Evolutionary conservation across 2,888 invertebrate species (phyloP), one percentile per base, ranked within the genome.

Genomic region (Harpagoxenus sublaevis): DNA sequence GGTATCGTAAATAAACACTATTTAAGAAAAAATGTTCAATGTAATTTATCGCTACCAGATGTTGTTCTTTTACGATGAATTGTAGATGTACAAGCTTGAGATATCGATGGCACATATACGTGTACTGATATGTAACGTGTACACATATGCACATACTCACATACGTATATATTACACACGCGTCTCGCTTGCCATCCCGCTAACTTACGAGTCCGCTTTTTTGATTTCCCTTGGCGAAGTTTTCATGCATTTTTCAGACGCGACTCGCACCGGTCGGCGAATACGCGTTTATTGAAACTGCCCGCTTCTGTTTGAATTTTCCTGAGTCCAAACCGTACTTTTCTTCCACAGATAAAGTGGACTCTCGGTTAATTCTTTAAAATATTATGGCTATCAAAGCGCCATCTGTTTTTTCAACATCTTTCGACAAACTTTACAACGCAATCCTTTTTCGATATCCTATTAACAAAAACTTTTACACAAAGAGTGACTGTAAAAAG

Each of bases 181-280:
- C 48, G 71, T 63, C 42, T 60, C 39, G 71, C 51, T 60, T 71
- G 53, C 81, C 57, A 53, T 55, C 55, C 42, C 70, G 57, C 74
- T 83, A 84, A 86, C 81, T 84, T 83, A 75, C 77, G 86, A 84
- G 74, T 81, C 57, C 81, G 84, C 75, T 84, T 87, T 86, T 87
- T 87, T 87, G 83, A 87, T 87, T 87, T 89, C 88, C 88, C 89
- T 55, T 55, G 89, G 86, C 79, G 77, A 62, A 84, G 82, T 88
- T 88, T 89, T 87, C 88, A 89, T 89, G 87, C 87, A 89, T 89
- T 86, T 89, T 89, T 83, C 88, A 88, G 31, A 51, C 70, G 42
- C 65, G 60, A 68, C 39, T 63, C 65, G 68, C 79, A 60, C 57
- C 81, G 70, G 35, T 35, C 84, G 48, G 48, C 65, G 55, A 85